These are phyloP conservation scores for Harpagifer antarcticus DNA, from an alignment of 2,797 vertebrate genomes.

Conservation along the genomic window DNA sequence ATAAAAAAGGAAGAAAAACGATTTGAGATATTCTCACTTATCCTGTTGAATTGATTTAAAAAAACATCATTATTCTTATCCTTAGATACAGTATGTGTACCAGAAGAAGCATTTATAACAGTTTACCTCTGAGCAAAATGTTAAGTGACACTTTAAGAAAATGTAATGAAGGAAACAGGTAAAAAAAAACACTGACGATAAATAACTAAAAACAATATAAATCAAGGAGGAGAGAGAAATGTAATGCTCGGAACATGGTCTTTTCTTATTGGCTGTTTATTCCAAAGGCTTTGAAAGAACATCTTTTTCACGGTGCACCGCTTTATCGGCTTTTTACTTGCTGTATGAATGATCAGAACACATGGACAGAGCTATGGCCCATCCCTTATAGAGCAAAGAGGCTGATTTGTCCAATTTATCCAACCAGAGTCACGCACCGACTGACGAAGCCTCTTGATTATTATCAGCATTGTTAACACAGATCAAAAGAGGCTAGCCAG, in stretches of 20 bases:
- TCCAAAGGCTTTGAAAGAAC: conserved; percentile 14
- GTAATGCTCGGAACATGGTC: conserved; percentile 22
- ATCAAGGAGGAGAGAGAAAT: conserved; percentile 21
- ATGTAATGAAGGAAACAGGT: conserved; percentile 14
- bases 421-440: conserved; percentile 34
- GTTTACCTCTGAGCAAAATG: conserved; percentile 20
- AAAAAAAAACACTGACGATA: not conserved
- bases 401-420: conserved; percentile 53
- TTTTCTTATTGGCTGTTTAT: conserved; percentile 38
- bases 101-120: conserved; percentile 12
- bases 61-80: conserved; percentile 17
- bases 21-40: conserved; percentile 9
- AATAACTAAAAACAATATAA: conserved; percentile 18
- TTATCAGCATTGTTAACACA: conserved; percentile 58
- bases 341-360: conserved; percentile 44
- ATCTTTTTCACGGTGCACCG: conserved; percentile 9
- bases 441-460: conserved; percentile 54
- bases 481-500: conserved; percentile 61
- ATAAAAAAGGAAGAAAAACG: conserved; percentile 5
- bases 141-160: too few relatives aligned
- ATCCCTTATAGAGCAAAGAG: conserved; percentile 40
- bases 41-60: conserved; percentile 3
- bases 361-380: conserved; percentile 14
- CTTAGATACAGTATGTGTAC: conserved; percentile 7
- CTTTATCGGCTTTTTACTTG: conserved; percentile 28